A percentile compares a stretch with the other conserved stretches of the same genome.
Conservation (phyloP, 2,113 vertebrate species). For the Sceloporus tristichus region DNA sequence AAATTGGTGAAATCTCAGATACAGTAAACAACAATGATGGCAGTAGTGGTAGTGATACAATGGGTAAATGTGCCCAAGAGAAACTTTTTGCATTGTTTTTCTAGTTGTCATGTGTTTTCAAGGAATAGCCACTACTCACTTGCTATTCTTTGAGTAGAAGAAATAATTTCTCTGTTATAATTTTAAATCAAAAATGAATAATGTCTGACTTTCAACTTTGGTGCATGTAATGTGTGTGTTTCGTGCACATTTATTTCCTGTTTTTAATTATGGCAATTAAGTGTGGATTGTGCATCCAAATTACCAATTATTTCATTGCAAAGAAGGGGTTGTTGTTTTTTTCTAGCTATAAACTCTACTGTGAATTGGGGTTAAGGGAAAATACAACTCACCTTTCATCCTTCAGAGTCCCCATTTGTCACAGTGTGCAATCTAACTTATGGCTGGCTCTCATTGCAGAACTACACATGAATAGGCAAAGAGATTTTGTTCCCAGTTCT, state of each 20-base stretch:
- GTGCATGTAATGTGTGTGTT: constrained; percentile 3
- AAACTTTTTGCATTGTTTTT: not conserved
- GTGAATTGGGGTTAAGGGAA: not conserved
- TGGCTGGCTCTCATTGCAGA: not conserved
- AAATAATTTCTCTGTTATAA: constrained; percentile 2
- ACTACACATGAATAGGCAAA: not conserved
- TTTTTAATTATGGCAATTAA: constrained; percentile 18
- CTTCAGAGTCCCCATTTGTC: not conserved
- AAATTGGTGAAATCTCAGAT: constrained; percentile 29
- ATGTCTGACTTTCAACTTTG: constrained; percentile 4
- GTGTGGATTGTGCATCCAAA: constrained; percentile 13
- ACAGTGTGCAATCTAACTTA: not conserved
- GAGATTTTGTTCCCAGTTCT: not conserved
- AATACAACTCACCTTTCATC: not conserved
- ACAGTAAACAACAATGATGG: not conserved
- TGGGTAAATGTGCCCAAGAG: not conserved
- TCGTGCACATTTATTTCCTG: not conserved
- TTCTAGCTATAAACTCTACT: not conserved
- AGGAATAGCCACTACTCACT: not conserved
- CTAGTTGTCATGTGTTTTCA: not conserved
- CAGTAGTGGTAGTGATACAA: not conserved
- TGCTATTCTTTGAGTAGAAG: not conserved
- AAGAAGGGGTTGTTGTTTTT: not conserved
- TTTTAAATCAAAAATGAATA: constrained; percentile 15
- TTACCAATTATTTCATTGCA: constrained; percentile 10